Conservation (phyloP, 2,113 vertebrate species). For the Sigmodon hispidus region DNA sequence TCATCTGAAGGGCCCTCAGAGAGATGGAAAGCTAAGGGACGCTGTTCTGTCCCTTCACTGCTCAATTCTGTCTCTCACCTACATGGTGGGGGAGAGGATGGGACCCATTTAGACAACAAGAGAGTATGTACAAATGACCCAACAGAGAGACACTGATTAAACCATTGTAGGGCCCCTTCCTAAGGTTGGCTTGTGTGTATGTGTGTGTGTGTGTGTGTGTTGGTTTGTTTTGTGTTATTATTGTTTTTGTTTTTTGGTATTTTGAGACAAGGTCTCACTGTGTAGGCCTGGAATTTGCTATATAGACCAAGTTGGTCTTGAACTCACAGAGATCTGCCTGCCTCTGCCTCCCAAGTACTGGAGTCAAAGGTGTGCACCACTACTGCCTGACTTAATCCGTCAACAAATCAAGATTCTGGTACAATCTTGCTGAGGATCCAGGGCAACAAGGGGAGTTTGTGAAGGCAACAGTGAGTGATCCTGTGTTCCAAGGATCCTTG, state of each 20-base stretch:
- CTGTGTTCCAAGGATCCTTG: not conserved
- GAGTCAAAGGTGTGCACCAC: not conserved
- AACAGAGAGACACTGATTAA: not conserved
- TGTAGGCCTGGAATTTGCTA: not conserved
- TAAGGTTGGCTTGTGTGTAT: not conserved
- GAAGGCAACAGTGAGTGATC: too few species aligned
- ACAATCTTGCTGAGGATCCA: not conserved
- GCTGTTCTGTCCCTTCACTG: not conserved
- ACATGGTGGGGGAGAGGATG: not conserved
- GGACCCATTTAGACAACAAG: not conserved
- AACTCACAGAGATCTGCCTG: not conserved
- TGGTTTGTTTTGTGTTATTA: not conserved
- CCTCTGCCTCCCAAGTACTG: not conserved
- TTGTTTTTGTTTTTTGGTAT: not conserved
- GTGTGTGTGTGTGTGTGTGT: not conserved
- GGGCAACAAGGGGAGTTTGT: not conserved
- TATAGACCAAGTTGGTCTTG: not conserved
- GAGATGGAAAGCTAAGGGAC: not conserved
- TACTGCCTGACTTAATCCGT: not conserved
- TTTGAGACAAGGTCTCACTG: not conserved
- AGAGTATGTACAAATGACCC: not conserved
- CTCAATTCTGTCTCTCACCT: not conserved
- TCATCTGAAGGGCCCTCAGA: not conserved
- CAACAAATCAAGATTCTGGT: not conserved
- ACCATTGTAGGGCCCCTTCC: not conserved